A percentile compares a stretch with the other conserved stretches of the same genome.
Evolutionary conservation across 1,140 invertebrate genomes (phyloP).

Genomic region (Dendroctonus ponderosae): DNA sequence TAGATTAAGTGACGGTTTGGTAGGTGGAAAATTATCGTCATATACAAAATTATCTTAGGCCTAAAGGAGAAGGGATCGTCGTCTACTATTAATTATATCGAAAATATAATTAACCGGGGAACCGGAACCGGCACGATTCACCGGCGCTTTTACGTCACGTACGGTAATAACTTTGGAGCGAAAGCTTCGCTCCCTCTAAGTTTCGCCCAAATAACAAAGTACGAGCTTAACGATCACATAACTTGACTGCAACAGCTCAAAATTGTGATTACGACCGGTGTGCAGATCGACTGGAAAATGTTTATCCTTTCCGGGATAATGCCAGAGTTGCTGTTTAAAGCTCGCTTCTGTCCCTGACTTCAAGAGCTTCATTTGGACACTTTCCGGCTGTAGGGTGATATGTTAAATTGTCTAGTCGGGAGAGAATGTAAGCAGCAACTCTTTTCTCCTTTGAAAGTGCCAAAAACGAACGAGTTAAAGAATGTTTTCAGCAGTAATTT

Average conservation of each 20-base stretch:
- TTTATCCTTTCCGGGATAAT: too few species aligned
- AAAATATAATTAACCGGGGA: constrained; percentile 28
- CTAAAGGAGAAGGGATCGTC: constrained; percentile 18
- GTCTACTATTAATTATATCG: constrained; percentile 27
- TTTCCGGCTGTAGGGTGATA: too few species aligned
- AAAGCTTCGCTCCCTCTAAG: constrained; percentile 9
- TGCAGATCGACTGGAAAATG: too few species aligned
- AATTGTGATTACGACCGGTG: not conserved
- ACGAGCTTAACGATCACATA: constrained; percentile 5
- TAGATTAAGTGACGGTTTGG: constrained; percentile 8
- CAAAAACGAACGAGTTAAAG: too few species aligned
- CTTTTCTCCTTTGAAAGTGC: too few species aligned
- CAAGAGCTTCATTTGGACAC: too few species aligned
- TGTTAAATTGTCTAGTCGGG: too few species aligned
- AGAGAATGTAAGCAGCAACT: too few species aligned
- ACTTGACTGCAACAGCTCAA: constrained; percentile 7
- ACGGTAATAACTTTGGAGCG: constrained; percentile 14
- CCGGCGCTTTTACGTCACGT: constrained; percentile 23
- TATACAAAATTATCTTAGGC: constrained; percentile 23
- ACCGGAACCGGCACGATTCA: constrained; percentile 21
- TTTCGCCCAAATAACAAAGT: constrained; percentile 20
- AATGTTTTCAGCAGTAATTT: too few species aligned
- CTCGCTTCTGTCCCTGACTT: too few species aligned
- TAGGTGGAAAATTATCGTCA: constrained; percentile 17
- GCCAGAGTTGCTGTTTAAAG: too few species aligned